These are phyloP conservation scores for Leptogaster cylindrica DNA, from an alignment of 2,888 invertebrate species.

Conservation along the genomic window DNA sequence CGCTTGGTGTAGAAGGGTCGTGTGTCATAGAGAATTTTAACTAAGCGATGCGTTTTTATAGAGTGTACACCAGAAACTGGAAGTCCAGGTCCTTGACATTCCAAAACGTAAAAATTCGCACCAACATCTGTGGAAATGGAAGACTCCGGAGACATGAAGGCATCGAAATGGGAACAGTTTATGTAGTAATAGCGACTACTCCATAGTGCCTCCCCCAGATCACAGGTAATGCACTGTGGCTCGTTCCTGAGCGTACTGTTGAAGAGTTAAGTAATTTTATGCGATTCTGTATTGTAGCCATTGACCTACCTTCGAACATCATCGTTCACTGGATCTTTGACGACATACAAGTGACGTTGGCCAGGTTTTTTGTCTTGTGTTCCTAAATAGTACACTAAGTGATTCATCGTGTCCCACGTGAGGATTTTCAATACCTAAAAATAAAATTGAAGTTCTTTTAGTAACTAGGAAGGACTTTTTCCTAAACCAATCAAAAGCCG, in stretches of 20 bases:
- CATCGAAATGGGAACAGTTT: slow-evolving; percentile 87
- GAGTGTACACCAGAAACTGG: slow-evolving; percentile 82
- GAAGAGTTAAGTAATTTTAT: too few relatives aligned
- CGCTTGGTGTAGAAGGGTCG: slow-evolving; percentile 70
- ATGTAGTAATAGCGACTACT: slow-evolving; percentile 80
- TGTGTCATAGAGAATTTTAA: slow-evolving; percentile 79
- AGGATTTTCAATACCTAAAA: slow-evolving; percentile 69
- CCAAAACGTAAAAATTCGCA: slow-evolving; percentile 73
- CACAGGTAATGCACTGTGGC: slow-evolving; percentile 87
- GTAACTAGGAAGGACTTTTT: neutral
- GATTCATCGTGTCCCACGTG: slow-evolving; percentile 83
- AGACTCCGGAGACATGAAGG: slow-evolving; percentile 70
- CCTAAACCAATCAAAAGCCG: neutral
- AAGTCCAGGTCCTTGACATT: slow-evolving; percentile 91
- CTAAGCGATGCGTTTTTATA: slow-evolving; percentile 75
- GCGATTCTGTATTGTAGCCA: neutral
- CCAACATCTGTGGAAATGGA: slow-evolving; percentile 58
- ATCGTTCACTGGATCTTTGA: slow-evolving; percentile 76
- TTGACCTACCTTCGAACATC: slow-evolving; percentile 67
- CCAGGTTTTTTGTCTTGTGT: slow-evolving; percentile 84
- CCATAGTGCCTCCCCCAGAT: slow-evolving; percentile 76
- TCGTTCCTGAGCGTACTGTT: too few relatives aligned
- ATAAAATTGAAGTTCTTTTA: neutral
- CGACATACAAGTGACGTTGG: slow-evolving; percentile 86
- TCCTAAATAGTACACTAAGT: slow-evolving; percentile 79